Evolutionary conservation across 2,797 vertebrate species (phyloP), one percentile per base, ranked within the genome.

Genomic region (Sebastes jordani): DNA sequence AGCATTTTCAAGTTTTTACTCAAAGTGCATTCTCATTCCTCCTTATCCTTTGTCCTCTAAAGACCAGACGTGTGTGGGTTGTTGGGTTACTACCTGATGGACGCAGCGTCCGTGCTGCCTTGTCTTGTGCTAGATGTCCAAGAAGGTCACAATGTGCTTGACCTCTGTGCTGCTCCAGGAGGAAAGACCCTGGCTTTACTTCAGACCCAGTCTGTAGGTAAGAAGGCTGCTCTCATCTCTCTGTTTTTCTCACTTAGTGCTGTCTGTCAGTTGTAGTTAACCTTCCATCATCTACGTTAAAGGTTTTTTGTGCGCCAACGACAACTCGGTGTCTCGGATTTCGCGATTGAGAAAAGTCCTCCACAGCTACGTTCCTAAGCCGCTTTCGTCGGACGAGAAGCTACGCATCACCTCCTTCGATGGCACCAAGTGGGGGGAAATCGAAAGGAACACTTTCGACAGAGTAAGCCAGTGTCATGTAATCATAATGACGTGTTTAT

Each of bases 131-230:
- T 99, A 61, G 84, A 93, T 0, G 93, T 99, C 34, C 95, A 95
- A 72, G 94, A 93, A 0, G 96, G 86, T 55, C 95, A 99, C 71
- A 86, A 34, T 0, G 97, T 99, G 63, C 96, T 99, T 6, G 99
- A 99, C 81, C 95, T 99, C 11, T 99, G 99, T 80, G 98, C 97
- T 0, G 98, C 98, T 36, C 98, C 99, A 0, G 98, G 98, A 67
- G 98, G 98, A 9, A 99, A 99, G 88, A 95, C 95, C 1, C 85
- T 99, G 83, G 96, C 97, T 58, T 85, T 99, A 81, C 95, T 99
- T 81, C 97, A 99, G 91, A 96, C 96, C 2, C 95, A 96, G 32
- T 73, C 89, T 85, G 94, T 97, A 75, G 83, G 98, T 99, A 95
- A 95, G 96, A 86, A 5, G 32, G 20, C 0, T 6, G 8, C 3